These are phyloP conservation scores for human (Homo sapiens) DNA, from an alignment of 2,113 vertebrate species.

Conservation along the genomic window GRCh38 chr6:69665501-69666000, in stretches of 20 bases:
- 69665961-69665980: neutral
- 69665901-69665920: neutral
- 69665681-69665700: neutral
- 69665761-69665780: neutral
- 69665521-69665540: neutral
- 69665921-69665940: neutral
- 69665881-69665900: neutral
- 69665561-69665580: neutral
- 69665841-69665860: neutral
- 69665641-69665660: neutral
- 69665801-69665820: neutral
- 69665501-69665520: neutral
- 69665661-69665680: neutral
- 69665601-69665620: neutral
- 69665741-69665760: neutral
- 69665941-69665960: neutral
- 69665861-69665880: no score
- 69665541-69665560: neutral
- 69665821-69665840: neutral
- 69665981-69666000: neutral
- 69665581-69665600: neutral
- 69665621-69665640: neutral
- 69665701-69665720: neutral
- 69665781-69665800: neutral
- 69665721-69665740: neutral